These are phyloP conservation scores for Plectrocnemia conspersa DNA, from an alignment of 1,140 invertebrate genomes.

Conservation along the genomic window DNA sequence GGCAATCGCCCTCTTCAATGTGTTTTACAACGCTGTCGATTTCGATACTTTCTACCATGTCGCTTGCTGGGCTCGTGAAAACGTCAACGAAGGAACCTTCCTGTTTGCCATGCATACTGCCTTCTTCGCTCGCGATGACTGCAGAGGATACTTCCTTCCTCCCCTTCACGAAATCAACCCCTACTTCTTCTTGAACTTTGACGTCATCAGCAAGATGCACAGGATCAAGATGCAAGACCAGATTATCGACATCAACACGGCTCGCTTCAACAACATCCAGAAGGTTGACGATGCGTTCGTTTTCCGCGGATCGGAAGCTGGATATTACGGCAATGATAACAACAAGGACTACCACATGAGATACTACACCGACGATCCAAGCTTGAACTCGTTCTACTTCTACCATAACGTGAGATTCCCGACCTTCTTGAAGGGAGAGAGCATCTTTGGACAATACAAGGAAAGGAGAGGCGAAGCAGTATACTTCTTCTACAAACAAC, in stretches of 20 bases:
- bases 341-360: conserved; percentile 56
- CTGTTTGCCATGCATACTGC: conserved; percentile 56
- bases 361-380: conserved; percentile 59
- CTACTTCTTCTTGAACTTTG: conserved; percentile 55
- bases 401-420: conserved; percentile 52
- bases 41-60: conserved; percentile 61
- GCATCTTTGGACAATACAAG: conserved; percentile 40
- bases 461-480: conserved; percentile 54
- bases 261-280: conserved; percentile 44
- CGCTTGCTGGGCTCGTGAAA: conserved; percentile 54
- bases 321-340: conserved; percentile 47
- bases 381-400: conserved; percentile 56
- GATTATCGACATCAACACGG: conserved; percentile 35
- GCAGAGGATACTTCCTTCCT: conserved; percentile 55
- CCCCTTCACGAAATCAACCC: conserved; percentile 61
- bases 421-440: conserved; percentile 48
- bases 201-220: conserved; percentile 54
- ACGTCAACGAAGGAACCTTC: conserved; percentile 60
- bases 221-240: conserved; percentile 55
- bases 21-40: conserved; percentile 55
- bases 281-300: conserved; percentile 44
- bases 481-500: conserved; percentile 51
- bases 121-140: conserved; percentile 55
- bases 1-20: conserved; percentile 45
- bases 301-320: conserved; percentile 48